Evolutionary conservation across 2,797 vertebrate genomes (phyloP).

Genomic region (Mormyrus hasselquistii): DNA sequence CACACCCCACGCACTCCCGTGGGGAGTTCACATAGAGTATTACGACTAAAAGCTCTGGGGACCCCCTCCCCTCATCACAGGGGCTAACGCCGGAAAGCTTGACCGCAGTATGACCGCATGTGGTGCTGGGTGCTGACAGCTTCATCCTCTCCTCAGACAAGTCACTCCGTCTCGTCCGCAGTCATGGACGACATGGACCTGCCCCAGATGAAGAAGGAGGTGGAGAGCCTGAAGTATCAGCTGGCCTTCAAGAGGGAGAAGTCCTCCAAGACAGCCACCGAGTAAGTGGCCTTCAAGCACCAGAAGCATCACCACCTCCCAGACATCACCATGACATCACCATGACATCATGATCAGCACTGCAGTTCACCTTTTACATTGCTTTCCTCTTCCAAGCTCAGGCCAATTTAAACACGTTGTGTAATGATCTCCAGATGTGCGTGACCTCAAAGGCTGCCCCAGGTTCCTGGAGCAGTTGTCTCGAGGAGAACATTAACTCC

Average conservation of each 20-base stretch:
- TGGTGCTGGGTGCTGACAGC: neutral
- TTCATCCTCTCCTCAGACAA: neutral
- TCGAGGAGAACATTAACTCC: neutral
- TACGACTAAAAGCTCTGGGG: neutral
- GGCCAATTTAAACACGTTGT: neutral
- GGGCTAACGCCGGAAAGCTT: neutral
- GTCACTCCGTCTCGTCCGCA: neutral
- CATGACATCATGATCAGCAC: neutral
- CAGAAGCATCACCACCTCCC: neutral
- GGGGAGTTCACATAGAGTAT: neutral
- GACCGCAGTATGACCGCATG: neutral
- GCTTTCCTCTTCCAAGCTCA: neutral
- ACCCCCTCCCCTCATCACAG: neutral
- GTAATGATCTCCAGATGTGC: neutral
- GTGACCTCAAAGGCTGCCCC: neutral
- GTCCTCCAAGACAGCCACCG: constrained; percentile 84
- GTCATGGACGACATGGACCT: constrained; percentile 87
- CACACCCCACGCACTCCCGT: neutral
- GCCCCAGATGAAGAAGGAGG: constrained; percentile 88
- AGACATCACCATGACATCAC: neutral
- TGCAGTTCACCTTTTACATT: neutral
- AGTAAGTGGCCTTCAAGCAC: constrained; percentile 65
- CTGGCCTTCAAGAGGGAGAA: constrained; percentile 86
- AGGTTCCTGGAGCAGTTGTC: neutral
- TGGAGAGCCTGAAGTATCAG: constrained; percentile 91